Conservation (phyloP, 2,888 invertebrate species). For the Oscheius sp. region DNA sequence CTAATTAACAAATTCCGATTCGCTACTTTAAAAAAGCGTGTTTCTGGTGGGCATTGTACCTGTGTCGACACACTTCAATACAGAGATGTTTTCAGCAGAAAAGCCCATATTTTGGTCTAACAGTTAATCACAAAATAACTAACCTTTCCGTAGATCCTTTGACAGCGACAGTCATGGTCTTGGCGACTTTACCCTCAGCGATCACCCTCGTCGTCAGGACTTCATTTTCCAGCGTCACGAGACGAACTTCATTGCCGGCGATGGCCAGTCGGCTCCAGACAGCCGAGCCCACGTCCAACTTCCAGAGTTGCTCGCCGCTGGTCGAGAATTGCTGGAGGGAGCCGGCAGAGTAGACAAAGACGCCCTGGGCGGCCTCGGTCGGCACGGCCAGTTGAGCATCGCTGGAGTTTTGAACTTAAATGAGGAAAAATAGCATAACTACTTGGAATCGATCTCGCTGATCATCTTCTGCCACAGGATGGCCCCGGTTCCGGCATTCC, state of each 20-base stretch:
- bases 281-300: background rate
- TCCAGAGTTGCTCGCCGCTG: slow-evolving; percentile 13
- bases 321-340: background rate
- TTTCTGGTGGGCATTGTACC: too few relatives aligned
- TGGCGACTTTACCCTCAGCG: slow-evolving; percentile 7
- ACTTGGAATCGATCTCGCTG: slow-evolving; percentile 7
- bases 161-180: background rate
- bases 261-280: slow-evolving; percentile 9
- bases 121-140: background rate
- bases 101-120: background rate
- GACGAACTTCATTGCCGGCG: background rate
- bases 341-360: slow-evolving; percentile 4
- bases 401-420: background rate
- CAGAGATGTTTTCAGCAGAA: background rate
- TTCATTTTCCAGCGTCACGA: background rate
- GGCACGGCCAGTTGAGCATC: background rate
- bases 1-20: too few relatives aligned
- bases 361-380: slow-evolving; percentile 3
- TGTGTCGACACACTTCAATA: too few relatives aligned
- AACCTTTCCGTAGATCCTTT: slow-evolving; percentile 9
- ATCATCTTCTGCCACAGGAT: slow-evolving; percentile 44
- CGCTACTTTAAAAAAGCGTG: too few relatives aligned
- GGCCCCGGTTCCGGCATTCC: slow-evolving; percentile 50
- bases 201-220: background rate
- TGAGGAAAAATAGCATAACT: background rate